Conservation (phyloP, 2,113 vertebrate species). For the Canis aureus region DNA sequence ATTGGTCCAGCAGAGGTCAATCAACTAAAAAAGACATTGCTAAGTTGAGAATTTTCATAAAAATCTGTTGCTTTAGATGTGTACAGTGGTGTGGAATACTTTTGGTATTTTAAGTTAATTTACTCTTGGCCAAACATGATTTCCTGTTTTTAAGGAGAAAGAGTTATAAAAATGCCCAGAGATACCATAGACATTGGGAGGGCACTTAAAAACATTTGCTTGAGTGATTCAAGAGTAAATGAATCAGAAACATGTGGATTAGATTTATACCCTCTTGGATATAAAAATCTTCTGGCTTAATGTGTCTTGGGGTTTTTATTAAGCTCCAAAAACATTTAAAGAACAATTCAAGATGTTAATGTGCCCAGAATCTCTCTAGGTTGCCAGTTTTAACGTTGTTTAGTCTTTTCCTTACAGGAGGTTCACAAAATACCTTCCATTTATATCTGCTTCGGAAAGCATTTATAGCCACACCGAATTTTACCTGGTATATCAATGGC, state of each 20-base stretch:
- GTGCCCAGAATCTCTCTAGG: background rate
- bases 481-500: background rate
- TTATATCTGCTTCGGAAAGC: slow-evolving; percentile 51
- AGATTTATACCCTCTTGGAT: slow-evolving; percentile 40
- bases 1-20: background rate
- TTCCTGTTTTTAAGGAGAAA: slow-evolving; percentile 76
- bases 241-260: slow-evolving; percentile 65
- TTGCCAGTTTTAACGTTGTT: slow-evolving; percentile 32
- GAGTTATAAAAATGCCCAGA: slow-evolving; percentile 65
- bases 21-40: background rate
- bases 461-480: background rate
- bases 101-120: slow-evolving; percentile 71
- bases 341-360: slow-evolving; percentile 49
- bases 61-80: slow-evolving; percentile 31
- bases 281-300: slow-evolving; percentile 54
- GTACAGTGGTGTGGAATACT: slow-evolving; percentile 23
- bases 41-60: background rate
- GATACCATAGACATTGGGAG: slow-evolving; percentile 40
- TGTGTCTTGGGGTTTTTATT: slow-evolving; percentile 34
- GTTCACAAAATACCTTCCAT: background rate
- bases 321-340: slow-evolving; percentile 47
- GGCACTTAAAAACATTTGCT: slow-evolving; percentile 55
- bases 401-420: background rate
- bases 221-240: slow-evolving; percentile 61
- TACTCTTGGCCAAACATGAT: slow-evolving; percentile 54